Percentiles rank a stretch among this genome's conserved stretches.
Evolutionary conservation across 2,888 invertebrate species (phyloP).

Genomic region (Tachina fera): DNA sequence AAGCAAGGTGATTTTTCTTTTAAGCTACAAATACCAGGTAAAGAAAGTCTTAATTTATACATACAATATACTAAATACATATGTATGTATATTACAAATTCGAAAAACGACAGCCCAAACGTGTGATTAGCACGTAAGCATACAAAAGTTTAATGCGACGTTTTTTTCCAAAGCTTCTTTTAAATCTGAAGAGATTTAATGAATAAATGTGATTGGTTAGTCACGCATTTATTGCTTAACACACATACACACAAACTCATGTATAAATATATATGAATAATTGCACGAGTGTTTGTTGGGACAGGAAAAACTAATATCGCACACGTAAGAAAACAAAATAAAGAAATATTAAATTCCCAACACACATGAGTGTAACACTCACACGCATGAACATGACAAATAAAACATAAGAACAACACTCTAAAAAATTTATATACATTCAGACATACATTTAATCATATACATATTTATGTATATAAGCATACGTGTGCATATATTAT

Average conservation of each 20-base stretch:
- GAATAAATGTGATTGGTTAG: conserved; percentile 60
- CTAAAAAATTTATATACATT: not conserved
- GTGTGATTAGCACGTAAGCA: conserved; percentile 55
- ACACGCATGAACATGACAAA: not conserved
- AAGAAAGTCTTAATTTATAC: too few relatives aligned
- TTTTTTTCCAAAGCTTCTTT: conserved; percentile 48
- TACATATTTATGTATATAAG: too few relatives aligned
- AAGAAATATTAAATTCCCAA: conserved; percentile 25
- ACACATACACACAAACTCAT: not conserved
- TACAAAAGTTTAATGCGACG: conserved; percentile 52
- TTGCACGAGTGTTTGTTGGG: not conserved
- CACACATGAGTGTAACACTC: conserved; percentile 11
- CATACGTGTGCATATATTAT: not conserved
- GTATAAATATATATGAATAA: not conserved
- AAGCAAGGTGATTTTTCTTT: too few relatives aligned
- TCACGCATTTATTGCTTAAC: conserved; percentile 23
- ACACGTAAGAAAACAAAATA: not conserved
- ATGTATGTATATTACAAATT: not conserved
- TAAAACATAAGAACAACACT: not conserved
- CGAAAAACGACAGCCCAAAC: not conserved
- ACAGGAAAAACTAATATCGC: conserved; percentile 6
- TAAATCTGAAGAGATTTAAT: conserved; percentile 60
- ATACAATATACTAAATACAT: not conserved
- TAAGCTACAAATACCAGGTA: too few relatives aligned
- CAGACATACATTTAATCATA: too few relatives aligned